phyloP scores from a whole-genome alignment of 2,113 vertebrate species.

The Corythornis cristatus region DNA sequence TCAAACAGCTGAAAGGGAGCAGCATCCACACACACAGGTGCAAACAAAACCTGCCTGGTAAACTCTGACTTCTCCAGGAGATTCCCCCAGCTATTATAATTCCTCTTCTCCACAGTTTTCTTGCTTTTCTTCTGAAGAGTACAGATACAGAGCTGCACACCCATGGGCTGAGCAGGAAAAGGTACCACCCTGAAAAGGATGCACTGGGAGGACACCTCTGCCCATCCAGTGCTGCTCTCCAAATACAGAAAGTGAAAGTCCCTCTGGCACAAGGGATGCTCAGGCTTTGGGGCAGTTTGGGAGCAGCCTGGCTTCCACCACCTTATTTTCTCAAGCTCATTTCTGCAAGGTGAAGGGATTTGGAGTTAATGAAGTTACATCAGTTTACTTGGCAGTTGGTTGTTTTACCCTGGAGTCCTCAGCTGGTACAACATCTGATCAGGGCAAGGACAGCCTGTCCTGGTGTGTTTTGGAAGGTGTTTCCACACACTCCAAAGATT shows the following conservation, averaged over 20 bases:
- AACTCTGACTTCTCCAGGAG: background rate
- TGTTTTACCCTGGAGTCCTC: background rate
- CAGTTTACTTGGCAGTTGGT: background rate
- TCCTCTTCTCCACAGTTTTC: background rate
- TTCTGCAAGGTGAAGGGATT: background rate
- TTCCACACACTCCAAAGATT: background rate
- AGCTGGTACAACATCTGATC: too few species aligned
- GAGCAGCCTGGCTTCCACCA: background rate
- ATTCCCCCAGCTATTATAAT: background rate
- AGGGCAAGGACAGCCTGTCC: background rate
- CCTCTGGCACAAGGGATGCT: background rate
- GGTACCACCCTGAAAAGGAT: background rate
- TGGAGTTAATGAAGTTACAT: background rate
- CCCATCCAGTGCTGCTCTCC: background rate
- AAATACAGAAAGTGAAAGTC: background rate
- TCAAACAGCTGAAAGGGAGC: background rate
- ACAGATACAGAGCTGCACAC: background rate
- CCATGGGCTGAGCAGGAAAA: background rate
- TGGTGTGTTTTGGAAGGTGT: background rate
- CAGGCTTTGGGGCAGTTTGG: background rate
- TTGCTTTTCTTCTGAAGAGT: background rate
- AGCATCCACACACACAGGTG: background rate
- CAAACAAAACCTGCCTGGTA: background rate
- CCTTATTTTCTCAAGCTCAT: background rate
- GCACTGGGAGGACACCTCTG: background rate